A percentile compares a stretch with the other conserved stretches of the same genome.
Evolutionary conservation across 1,140 invertebrate species (phyloP).

Genomic region (Cyphomyrmex costatus): DNA sequence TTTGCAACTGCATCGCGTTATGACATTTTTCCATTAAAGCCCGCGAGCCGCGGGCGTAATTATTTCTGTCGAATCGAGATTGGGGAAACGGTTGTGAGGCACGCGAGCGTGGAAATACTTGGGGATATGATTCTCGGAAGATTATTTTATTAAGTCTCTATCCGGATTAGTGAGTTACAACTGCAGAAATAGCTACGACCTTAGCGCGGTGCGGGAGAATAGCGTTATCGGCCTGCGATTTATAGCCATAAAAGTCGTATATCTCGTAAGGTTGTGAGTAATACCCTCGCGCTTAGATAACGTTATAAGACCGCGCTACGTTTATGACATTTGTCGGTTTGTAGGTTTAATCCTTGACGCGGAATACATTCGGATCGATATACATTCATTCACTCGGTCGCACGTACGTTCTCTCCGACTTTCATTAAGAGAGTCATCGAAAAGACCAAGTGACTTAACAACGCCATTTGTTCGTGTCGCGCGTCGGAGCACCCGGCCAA

Average conservation of each 20-base stretch:
- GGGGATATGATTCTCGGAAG: slow-evolving; percentile 34
- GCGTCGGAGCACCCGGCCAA: not conserved
- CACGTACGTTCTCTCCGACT: not conserved
- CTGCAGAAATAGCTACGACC: slow-evolving; percentile 44
- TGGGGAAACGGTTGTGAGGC: slow-evolving; percentile 5
- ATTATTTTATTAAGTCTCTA: slow-evolving; percentile 50
- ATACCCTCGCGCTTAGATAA: not conserved
- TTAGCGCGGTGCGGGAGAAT: not conserved
- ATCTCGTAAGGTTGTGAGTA: slow-evolving; percentile 12
- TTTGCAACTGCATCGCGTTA: slow-evolving; percentile 53
- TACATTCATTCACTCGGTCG: slow-evolving; percentile 1
- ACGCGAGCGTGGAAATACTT: slow-evolving; percentile 27
- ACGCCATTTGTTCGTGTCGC: not conserved
- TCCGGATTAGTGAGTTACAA: slow-evolving; percentile 7
- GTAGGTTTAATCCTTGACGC: not conserved
- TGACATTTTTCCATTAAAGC: slow-evolving; percentile 60
- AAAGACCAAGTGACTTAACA: not conserved
- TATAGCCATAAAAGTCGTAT: slow-evolving; percentile 18
- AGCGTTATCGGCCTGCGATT: not conserved
- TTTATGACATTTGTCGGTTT: not conserved
- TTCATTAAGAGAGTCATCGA: slow-evolving; percentile 10
- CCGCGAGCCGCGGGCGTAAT: slow-evolving; percentile 17
- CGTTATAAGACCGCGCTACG: not conserved
- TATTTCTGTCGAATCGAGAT: slow-evolving; percentile 61
- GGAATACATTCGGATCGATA: slow-evolving; percentile 10